These are phyloP conservation scores for Podarcis muralis DNA, from an alignment of 2,113 vertebrate genomes.

Conservation along the genomic window DNA sequence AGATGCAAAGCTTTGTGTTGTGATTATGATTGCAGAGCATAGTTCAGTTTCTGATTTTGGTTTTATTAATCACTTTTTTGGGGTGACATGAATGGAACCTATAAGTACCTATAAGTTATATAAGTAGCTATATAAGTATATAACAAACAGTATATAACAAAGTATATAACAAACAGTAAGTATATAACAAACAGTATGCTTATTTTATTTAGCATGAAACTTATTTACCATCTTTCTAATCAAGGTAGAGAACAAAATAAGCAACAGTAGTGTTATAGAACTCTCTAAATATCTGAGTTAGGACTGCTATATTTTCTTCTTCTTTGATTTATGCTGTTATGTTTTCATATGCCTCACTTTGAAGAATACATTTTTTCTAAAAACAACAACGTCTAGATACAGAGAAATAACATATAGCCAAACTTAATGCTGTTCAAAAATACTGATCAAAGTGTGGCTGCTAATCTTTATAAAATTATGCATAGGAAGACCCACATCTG, in stretches of 20 bases:
- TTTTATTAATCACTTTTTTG: neutral
- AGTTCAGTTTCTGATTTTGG: neutral
- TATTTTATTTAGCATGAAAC: neutral
- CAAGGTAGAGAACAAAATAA: neutral
- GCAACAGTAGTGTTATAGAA: conserved; percentile 21
- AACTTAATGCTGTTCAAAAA: neutral
- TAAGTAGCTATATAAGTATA: conserved; percentile 22
- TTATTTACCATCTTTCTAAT: neutral
- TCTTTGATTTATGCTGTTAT: conserved; percentile 21
- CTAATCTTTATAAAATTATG: conserved; percentile 50
- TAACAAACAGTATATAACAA: neutral
- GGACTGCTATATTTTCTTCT: conserved; percentile 11
- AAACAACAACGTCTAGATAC: neutral
- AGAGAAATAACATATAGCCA: conserved; percentile 2
- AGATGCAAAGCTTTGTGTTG: conserved; percentile 29
- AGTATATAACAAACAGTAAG: conserved; percentile 9
- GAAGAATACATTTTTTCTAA: neutral
- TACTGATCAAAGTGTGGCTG: conserved; percentile 15
- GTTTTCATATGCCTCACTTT: neutral
- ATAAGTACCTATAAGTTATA: neutral
- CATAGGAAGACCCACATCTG: conserved; percentile 54
- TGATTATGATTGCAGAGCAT: neutral
- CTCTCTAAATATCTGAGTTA: conserved; percentile 39
- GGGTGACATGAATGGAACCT: conserved; percentile 1
- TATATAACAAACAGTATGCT: neutral